Percentiles rank a stretch among this genome's conserved stretches.
Evolutionary conservation across 2,888 invertebrate species (phyloP).

Genomic region (Malthinus flaveolus): DNA sequence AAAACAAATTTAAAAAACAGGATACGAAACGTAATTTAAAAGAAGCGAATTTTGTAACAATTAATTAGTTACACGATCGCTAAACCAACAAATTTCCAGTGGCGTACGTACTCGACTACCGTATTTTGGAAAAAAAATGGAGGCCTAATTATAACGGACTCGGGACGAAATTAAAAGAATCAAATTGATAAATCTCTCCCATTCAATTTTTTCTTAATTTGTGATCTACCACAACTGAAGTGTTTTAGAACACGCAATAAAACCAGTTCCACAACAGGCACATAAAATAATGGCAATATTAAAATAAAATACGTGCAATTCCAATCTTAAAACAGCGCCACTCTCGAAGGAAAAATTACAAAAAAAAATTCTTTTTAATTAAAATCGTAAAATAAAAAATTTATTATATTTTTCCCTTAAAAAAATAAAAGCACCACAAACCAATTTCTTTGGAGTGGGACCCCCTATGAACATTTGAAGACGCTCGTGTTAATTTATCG

Average conservation of each 20-base stretch:
- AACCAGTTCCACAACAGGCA: conserved; percentile 17
- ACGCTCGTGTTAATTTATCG: conserved; percentile 50
- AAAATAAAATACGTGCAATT: conserved; percentile 22
- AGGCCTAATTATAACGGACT: not conserved
- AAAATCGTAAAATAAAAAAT: no score
- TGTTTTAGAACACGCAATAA: conserved; percentile 21
- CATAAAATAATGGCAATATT: conserved; percentile 22
- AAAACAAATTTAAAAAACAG: no score
- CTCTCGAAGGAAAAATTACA: no score
- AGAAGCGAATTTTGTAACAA: no score
- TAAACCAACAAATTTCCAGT: no score
- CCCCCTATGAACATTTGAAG: conserved; percentile 45
- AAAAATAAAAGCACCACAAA: conserved; percentile 22
- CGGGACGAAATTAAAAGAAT: no score
- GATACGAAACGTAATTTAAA: no score
- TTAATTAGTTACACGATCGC: no score
- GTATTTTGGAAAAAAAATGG: not conserved
- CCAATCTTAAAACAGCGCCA: conserved; percentile 15
- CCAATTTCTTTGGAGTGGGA: conserved; percentile 39
- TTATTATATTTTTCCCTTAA: no score
- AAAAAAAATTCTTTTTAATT: no score
- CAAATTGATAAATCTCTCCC: no score
- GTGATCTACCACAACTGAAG: conserved; percentile 19
- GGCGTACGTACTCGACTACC: no score
- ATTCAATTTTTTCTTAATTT: conserved; percentile 3